A percentile compares a stretch with the other conserved stretches of the same genome.
These are phyloP conservation scores for Bos javanicus DNA, from an alignment of 2,113 vertebrate genomes.

Conservation along the genomic window DNA sequence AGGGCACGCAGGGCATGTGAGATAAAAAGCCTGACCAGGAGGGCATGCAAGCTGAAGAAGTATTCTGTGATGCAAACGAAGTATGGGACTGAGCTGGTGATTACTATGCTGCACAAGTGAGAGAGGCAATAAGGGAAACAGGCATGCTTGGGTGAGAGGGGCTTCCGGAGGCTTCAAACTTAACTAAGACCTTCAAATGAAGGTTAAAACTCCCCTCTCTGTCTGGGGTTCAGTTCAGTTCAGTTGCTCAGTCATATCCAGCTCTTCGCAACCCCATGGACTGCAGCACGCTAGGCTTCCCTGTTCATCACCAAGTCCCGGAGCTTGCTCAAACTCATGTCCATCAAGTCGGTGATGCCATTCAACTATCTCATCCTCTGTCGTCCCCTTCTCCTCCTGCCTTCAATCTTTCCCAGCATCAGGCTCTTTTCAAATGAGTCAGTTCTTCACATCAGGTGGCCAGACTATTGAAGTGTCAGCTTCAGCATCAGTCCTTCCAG, in stretches of 20 bases:
- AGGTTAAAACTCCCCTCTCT: background rate
- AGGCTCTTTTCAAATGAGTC: background rate
- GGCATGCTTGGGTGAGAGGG: background rate
- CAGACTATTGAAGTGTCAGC: background rate
- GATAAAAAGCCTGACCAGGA: background rate
- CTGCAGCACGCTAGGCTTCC: background rate
- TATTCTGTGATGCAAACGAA: background rate
- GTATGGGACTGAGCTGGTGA: background rate
- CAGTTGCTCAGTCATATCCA: background rate
- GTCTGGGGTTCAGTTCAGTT: background rate
- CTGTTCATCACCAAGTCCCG: background rate
- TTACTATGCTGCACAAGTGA: fast-evolving
- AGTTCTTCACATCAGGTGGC: background rate
- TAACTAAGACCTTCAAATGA: background rate
- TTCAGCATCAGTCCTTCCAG: background rate
- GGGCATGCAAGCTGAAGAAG: background rate
- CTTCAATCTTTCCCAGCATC: background rate
- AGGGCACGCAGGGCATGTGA: slow-evolving; percentile 20
- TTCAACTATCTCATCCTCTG: background rate
- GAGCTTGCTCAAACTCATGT: background rate
- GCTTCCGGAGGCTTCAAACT: background rate
- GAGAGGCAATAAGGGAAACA: fast-evolving
- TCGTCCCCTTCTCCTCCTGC: background rate
- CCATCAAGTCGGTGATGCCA: background rate
- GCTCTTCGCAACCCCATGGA: background rate